phyloP scores from a whole-genome alignment of 2,888 invertebrate genomes.

The Blomia tropicalis region DNA sequence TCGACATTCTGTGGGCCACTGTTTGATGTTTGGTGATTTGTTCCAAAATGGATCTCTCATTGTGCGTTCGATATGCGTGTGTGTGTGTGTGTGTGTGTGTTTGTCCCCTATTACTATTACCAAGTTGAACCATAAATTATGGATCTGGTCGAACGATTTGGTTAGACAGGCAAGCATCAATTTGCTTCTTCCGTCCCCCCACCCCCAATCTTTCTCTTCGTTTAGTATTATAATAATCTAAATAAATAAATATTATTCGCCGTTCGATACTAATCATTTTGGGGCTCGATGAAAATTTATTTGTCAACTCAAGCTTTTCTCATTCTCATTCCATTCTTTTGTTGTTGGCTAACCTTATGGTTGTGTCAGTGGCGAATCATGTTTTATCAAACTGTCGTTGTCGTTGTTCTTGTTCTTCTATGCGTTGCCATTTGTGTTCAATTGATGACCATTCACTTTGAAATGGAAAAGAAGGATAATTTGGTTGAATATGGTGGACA shows the following conservation, averaged over 20 bases:
- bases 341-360: background rate
- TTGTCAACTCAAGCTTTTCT: background rate
- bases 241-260: background rate
- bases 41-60: too few relatives aligned
- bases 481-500: slow-evolving; percentile 12
- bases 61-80: too few relatives aligned
- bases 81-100: background rate
- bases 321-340: background rate
- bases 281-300: slow-evolving; percentile 9
- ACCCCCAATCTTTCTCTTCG: background rate
- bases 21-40: too few relatives aligned
- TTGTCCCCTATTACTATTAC: background rate
- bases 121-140: too few relatives aligned
- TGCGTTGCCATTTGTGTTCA: too few relatives aligned
- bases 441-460: too few relatives aligned
- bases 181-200: background rate
- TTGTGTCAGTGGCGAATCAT: slow-evolving; percentile 18
- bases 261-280: slow-evolving; percentile 8
- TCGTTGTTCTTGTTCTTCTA: background rate
- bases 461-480: too few relatives aligned
- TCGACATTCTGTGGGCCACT: too few relatives aligned
- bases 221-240: background rate
- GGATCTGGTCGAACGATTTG: too few relatives aligned
- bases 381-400: background rate
- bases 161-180: too few relatives aligned